Conservation (phyloP, 2,113 vertebrate genomes). For the Callocephalon fimbriatum region DNA sequence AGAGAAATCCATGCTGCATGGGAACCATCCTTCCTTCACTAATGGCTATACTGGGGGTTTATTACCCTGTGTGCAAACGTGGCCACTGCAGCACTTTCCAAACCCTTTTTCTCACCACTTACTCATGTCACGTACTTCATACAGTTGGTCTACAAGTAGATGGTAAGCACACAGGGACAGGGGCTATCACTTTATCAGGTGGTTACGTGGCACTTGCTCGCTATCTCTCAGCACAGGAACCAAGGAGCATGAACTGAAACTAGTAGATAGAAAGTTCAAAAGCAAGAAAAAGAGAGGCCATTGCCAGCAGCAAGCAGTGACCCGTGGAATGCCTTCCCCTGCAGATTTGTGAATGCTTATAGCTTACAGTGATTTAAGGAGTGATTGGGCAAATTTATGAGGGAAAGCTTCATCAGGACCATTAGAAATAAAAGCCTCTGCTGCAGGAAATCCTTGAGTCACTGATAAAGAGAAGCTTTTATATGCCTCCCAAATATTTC, state of each 20-base stretch:
- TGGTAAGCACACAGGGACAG: rapidly evolving
- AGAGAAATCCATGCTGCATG: background rate
- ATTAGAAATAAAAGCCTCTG: background rate
- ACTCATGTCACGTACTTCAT: background rate
- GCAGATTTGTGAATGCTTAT: background rate
- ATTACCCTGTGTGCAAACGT: rapidly evolving
- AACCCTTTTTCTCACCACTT: rapidly evolving
- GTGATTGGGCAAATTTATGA: background rate
- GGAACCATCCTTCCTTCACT: background rate
- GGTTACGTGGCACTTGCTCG: rapidly evolving
- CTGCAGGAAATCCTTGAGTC: background rate
- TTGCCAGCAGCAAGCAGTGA: background rate
- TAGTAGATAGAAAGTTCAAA: rapidly evolving
- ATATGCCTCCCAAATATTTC: background rate
- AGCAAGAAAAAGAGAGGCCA: background rate
- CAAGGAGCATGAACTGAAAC: background rate
- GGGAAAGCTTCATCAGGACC: background rate
- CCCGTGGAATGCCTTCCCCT: background rate
- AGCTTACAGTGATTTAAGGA: background rate
- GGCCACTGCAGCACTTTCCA: background rate
- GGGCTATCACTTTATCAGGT: background rate
- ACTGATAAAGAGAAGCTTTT: background rate
- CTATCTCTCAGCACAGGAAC: background rate
- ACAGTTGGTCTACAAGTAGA: background rate
- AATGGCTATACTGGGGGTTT: rapidly evolving